Conservation (phyloP, 2,113 vertebrate genomes). For the Chaetops frenatus region DNA sequence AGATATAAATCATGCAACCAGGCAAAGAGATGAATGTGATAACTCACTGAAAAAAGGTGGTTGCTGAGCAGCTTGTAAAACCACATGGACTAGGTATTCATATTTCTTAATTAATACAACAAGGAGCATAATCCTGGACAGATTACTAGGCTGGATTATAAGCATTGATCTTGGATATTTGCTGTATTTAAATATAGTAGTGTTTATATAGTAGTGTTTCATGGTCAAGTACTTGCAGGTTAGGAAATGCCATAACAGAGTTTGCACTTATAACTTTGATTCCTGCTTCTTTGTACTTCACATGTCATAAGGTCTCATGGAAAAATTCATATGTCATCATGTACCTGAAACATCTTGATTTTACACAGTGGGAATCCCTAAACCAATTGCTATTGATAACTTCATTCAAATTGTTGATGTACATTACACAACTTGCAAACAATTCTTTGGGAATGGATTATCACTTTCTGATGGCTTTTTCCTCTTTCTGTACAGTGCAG, state of each 20-base stretch:
- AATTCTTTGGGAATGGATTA: neutral
- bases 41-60: neutral
- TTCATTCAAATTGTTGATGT: neutral
- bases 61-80: neutral
- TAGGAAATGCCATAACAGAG: neutral
- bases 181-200: neutral
- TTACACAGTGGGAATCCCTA: neutral
- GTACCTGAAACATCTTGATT: neutral
- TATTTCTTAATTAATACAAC: neutral
- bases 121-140: neutral
- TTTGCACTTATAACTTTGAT: neutral
- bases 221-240: neutral
- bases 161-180: neutral
- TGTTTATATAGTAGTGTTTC: neutral
- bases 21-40: neutral
- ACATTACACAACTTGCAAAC: neutral
- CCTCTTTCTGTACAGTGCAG: neutral
- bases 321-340: neutral
- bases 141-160: neutral
- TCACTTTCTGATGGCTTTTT: neutral
- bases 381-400: neutral
- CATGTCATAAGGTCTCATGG: neutral
- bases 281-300: neutral
- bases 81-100: fast-evolving
- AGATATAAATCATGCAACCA: neutral